Conservation (phyloP, 92 coral and sea anemone species). For the Palythoa heliodiscus region DNA sequence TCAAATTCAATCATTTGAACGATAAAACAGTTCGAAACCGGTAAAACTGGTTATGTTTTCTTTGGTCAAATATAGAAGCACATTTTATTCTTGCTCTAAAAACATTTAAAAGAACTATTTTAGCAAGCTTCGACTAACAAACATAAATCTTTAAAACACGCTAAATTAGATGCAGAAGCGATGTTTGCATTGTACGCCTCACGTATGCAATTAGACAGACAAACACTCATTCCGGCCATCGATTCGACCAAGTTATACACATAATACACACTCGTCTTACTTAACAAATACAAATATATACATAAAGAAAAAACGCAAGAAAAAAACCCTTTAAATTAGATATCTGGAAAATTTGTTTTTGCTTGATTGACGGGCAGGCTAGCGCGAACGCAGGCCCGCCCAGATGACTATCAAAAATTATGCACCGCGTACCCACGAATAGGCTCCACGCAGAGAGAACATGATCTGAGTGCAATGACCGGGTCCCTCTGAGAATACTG, state of each 20-base stretch:
- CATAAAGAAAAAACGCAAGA: neutral
- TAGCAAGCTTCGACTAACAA: too few species aligned
- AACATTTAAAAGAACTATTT: too few species aligned
- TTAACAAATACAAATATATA: neutral
- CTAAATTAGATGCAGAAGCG: too few species aligned
- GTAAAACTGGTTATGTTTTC: neutral
- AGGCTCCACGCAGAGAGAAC: conserved; percentile 78
- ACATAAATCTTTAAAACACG: too few species aligned
- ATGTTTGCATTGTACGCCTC: too few species aligned
- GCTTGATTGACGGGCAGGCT: conserved; percentile 72
- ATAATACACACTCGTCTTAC: too few species aligned
- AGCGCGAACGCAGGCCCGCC: conserved; percentile 97
- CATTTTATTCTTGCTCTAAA: too few species aligned
- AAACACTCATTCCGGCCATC: too few species aligned
- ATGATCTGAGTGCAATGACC: conserved; percentile 66
- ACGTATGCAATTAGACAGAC: too few species aligned
- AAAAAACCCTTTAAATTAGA: neutral
- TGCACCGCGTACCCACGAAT: conserved; percentile 82
- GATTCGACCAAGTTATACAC: too few species aligned
- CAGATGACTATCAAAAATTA: conserved; percentile 85
- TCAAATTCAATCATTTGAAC: neutral
- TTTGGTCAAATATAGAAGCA: too few species aligned
- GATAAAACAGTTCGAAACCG: neutral
- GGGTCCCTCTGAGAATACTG: conserved; percentile 79
- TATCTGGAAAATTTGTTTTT: neutral